Evolutionary conservation across 2,888 invertebrate genomes (phyloP).

Genomic region (Drosophila subquinaria): DNA sequence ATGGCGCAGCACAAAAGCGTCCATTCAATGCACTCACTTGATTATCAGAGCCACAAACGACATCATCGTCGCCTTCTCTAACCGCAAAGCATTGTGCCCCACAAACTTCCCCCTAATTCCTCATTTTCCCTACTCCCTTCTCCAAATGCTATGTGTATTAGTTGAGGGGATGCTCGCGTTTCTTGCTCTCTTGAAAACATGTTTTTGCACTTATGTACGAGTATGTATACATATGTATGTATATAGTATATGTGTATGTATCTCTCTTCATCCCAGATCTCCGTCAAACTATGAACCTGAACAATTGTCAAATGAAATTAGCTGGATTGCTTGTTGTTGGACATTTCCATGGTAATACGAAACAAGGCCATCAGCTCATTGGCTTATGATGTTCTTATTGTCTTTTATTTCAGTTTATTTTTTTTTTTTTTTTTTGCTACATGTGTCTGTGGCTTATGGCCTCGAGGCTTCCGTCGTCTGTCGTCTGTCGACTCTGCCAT

Average conservation of each 20-base stretch:
- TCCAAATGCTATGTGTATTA: conserved; percentile 22
- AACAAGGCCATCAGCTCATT: conserved; percentile 60
- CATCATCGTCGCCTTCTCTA: conserved; percentile 43
- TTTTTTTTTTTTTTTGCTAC: conserved; percentile 10
- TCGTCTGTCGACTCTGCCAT: not conserved
- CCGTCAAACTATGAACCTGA: conserved; percentile 43
- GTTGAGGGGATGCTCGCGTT: conserved; percentile 41
- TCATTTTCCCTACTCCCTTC: not conserved
- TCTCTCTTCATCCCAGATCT: conserved; percentile 6
- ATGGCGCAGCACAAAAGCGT: conserved; percentile 46
- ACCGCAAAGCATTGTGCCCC: conserved; percentile 18
- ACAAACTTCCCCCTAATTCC: conserved; percentile 12
- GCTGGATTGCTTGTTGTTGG: conserved; percentile 57
- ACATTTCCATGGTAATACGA: conserved; percentile 23
- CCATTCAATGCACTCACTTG: conserved; percentile 68
- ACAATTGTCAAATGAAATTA: conserved; percentile 78
- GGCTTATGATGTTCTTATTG: conserved; percentile 43
- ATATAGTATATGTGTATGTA: conserved; percentile 5
- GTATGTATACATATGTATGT: not conserved
- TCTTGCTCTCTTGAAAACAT: conserved; percentile 59
- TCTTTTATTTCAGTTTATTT: conserved; percentile 5
- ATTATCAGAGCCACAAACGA: conserved; percentile 64
- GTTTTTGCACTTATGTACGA: conserved; percentile 74
- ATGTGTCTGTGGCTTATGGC: conserved; percentile 58
- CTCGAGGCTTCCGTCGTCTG: not conserved